phyloP scores from a whole-genome alignment of 2,888 invertebrate genomes.

The Marronus borbonicus region DNA sequence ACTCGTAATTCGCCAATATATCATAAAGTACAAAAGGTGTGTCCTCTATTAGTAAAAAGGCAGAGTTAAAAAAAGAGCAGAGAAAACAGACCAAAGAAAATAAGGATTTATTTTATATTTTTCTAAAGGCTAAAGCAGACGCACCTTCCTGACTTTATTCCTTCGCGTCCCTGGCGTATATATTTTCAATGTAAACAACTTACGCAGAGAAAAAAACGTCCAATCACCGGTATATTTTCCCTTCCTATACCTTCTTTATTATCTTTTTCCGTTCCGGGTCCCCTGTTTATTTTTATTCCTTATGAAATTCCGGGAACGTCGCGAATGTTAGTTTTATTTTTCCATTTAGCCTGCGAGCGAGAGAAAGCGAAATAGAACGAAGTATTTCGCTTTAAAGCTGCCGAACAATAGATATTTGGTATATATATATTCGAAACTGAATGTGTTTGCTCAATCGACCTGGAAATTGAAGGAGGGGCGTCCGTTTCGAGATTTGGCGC shows the following conservation, averaged over 20 bases:
- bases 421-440: constrained; percentile 27
- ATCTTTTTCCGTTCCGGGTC: constrained; percentile 1
- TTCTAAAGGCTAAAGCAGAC: constrained; percentile 1
- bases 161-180: not conserved
- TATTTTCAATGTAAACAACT: constrained; percentile 31
- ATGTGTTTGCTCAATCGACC: constrained; percentile 42
- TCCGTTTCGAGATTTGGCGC: constrained; percentile 17
- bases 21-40: no score
- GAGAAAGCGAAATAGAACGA: not conserved
- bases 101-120: constrained; percentile 5
- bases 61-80: no score
- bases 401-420: constrained; percentile 39
- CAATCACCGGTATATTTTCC: constrained; percentile 32
- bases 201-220: constrained; percentile 9
- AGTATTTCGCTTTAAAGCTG: constrained; percentile 33
- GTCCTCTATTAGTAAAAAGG: no score
- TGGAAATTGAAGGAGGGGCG: constrained; percentile 33
- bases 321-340: constrained; percentile 36
- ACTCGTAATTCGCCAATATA: no score
- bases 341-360: constrained; percentile 24
- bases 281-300: constrained; percentile 40
- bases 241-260: constrained; percentile 9
- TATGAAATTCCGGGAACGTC: constrained; percentile 24
- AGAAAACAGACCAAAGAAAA: not conserved
- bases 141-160: not conserved